Evolutionary conservation across 1,140 invertebrate genomes (phyloP).

Genomic region (Riptortus pedestris): DNA sequence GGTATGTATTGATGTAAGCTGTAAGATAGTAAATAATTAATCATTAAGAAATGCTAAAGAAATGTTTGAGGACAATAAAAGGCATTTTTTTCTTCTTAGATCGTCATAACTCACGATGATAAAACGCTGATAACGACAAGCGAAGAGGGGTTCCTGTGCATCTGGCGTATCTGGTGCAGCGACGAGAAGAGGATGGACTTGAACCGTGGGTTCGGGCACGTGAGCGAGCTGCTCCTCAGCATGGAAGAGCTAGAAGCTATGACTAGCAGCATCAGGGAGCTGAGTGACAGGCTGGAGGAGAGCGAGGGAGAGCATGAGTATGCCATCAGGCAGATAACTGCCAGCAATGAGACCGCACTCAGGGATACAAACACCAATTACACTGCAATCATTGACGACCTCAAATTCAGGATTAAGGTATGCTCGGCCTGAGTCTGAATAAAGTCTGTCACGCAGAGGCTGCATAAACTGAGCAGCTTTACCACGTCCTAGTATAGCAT

Average conservation of each 20-base stretch:
- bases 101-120: conserved; percentile 65
- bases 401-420: conserved; percentile 58
- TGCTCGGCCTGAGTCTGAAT: no score
- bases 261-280: conserved; percentile 41
- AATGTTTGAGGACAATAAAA: no score
- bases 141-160: conserved; percentile 62
- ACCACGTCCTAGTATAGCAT: no score
- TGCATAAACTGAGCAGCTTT: no score
- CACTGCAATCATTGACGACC: conserved; percentile 53
- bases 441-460: no score
- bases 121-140: conserved; percentile 62
- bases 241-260: conserved; percentile 36
- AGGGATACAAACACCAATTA: conserved; percentile 57
- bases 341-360: conserved; percentile 50
- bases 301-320: conserved; percentile 61
- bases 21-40: no score
- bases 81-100: no score
- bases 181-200: neutral
- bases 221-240: conserved; percentile 50
- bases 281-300: conserved; percentile 56
- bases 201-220: neutral
- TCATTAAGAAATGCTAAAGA: no score
- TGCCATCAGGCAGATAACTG: conserved; percentile 54
- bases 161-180: conserved; percentile 57
- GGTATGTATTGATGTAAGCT: no score